Conservation (phyloP, 2,797 vertebrate species). For the Poeciliopsis infans region DNA sequence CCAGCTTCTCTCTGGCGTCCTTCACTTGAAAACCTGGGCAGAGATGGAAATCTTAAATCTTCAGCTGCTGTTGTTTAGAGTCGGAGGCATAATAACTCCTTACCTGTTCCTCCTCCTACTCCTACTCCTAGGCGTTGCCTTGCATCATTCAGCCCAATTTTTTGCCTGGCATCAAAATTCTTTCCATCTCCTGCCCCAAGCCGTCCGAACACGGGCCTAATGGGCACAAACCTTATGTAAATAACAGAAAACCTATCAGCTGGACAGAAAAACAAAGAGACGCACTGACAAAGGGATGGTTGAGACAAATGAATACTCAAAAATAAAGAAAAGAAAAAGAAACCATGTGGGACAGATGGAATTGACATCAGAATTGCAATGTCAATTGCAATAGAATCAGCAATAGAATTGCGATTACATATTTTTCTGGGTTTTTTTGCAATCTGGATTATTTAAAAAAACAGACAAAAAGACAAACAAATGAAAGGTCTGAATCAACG, state of each 20-base stretch:
- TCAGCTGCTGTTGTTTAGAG: neutral
- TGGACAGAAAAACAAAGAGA: neutral
- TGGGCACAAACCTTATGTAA: neutral
- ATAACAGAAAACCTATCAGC: neutral
- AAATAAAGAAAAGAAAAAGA: neutral
- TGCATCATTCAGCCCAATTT: conserved; percentile 89
- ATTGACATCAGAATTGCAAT: neutral
- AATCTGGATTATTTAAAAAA: neutral
- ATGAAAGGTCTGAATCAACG: neutral
- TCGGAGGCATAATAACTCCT: neutral
- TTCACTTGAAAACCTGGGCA: conserved; percentile 82
- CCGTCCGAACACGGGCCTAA: conserved; percentile 78
- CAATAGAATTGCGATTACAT: neutral
- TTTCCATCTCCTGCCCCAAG: conserved; percentile 72
- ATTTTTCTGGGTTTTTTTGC: neutral
- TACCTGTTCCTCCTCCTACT: conserved; percentile 47
- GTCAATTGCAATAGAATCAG: neutral
- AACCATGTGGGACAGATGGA: neutral
- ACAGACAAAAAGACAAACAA: neutral
- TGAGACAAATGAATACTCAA: neutral
- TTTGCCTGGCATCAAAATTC: conserved; percentile 93
- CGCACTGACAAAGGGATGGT: neutral
- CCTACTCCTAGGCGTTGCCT: conserved; percentile 85
- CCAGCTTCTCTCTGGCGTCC: conserved; percentile 93
- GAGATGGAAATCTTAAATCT: neutral